Evolutionary conservation across 2,113 vertebrate genomes (phyloP).

Genomic region (Cyrtonyx montezumae): DNA sequence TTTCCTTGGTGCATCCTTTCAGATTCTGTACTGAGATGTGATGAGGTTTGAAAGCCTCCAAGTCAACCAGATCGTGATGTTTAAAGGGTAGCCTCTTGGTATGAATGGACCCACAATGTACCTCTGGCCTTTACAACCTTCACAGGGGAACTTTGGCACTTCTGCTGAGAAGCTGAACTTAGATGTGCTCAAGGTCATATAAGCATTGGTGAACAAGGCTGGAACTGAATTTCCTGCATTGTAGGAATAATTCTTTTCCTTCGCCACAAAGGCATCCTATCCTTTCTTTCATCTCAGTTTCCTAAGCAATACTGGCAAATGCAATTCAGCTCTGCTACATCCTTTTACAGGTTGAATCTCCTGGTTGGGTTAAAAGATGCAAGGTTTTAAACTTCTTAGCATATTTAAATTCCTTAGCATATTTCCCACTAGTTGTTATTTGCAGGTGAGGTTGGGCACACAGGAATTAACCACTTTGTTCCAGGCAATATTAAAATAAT

Average conservation of each 20-base stretch:
- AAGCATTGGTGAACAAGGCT: background rate
- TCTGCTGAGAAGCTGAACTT: background rate
- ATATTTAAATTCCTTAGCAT: background rate
- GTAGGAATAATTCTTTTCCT: conserved; percentile 20
- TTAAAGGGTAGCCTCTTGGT: conserved; percentile 40
- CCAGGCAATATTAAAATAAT: conserved; percentile 1
- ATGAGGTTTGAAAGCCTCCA: conserved; percentile 14
- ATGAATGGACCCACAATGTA: conserved; percentile 1
- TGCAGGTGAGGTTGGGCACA: background rate
- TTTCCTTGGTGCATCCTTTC: conserved; percentile 40
- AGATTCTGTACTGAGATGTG: conserved; percentile 28
- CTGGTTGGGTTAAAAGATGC: background rate
- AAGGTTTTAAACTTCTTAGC: background rate
- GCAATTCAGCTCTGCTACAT: background rate
- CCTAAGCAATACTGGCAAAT: conserved; percentile 39
- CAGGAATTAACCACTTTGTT: conserved; percentile 20
- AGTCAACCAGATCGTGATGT: conserved; percentile 2
- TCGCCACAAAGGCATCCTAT: conserved; percentile 26
- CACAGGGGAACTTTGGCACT: background rate
- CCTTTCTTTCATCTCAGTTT: conserved; percentile 42
- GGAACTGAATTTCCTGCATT: conserved; percentile 30
- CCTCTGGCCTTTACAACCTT: background rate
- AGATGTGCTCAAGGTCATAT: conserved; percentile 6
- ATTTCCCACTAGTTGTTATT: background rate
- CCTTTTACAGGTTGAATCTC: background rate